Evolutionary conservation across 2,797 vertebrate genomes (phyloP).

Genomic region (Acanthiza pusilla): DNA sequence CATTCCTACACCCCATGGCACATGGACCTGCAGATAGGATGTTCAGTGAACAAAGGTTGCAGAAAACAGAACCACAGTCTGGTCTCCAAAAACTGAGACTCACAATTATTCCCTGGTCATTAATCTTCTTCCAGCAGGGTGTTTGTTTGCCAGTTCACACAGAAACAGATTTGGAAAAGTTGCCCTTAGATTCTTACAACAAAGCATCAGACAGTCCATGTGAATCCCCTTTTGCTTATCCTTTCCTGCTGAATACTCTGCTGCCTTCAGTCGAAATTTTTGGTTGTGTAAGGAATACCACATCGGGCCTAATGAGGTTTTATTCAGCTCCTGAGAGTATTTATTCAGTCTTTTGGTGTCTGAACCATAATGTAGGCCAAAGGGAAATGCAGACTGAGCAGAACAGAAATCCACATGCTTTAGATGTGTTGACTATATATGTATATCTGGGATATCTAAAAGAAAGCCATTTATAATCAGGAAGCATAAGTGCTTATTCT

Average conservation of each 20-base stretch:
- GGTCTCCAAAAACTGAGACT: neutral
- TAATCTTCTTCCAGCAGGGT: neutral
- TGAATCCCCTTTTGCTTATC: neutral
- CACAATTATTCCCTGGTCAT: neutral
- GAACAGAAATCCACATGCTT: neutral
- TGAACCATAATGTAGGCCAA: neutral
- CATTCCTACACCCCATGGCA: neutral
- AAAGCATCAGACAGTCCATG: neutral
- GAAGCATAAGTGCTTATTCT: neutral
- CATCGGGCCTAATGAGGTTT: neutral
- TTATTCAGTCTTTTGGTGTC: neutral
- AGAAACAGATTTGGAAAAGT: neutral
- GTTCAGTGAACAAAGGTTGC: neutral
- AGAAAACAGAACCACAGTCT: neutral
- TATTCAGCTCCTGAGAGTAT: neutral
- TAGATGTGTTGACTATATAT: neutral
- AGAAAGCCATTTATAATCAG: conserved; percentile 8
- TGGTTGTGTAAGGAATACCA: neutral
- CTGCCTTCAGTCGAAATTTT: neutral
- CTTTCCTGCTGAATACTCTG: neutral
- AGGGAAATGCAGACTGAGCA: neutral
- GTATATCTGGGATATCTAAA: neutral
- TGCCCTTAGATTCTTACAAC: neutral
- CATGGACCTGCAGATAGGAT: neutral
- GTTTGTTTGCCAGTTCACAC: neutral